These are phyloP conservation scores for Aleiodes testaceus DNA, from an alignment of 2,888 invertebrate species.

Conservation along the genomic window DNA sequence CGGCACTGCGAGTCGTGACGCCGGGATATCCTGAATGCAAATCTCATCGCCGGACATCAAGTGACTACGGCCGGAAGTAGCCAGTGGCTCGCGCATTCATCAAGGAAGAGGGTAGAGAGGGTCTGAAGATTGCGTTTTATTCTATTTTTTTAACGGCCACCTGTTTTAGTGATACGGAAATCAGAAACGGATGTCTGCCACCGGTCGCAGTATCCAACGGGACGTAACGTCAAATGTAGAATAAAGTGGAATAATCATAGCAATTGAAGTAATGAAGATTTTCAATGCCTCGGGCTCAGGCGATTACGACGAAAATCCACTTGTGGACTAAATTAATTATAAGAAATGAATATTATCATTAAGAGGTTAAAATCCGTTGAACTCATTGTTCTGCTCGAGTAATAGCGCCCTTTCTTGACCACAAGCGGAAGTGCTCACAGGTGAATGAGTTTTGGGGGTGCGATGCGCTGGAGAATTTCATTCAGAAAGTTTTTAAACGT, in stretches of 20 bases:
- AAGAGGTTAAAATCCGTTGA: conserved; percentile 44
- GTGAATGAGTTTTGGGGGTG: conserved; percentile 59
- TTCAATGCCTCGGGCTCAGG: neutral
- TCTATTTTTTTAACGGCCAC: conserved; percentile 52
- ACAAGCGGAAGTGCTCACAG: conserved; percentile 59
- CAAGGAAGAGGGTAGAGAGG: conserved; percentile 27
- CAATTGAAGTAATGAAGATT: neutral
- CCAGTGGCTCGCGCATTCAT: conserved; percentile 42
- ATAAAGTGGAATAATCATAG: conserved; percentile 13
- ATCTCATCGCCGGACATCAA: conserved; percentile 40
- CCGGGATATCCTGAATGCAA: conserved; percentile 54
- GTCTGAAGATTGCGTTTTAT: conserved; percentile 13
- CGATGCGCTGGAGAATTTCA: conserved; percentile 56
- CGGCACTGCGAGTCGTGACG: conserved; percentile 2
- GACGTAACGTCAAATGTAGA: conserved; percentile 51
- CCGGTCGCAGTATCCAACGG: conserved; percentile 62
- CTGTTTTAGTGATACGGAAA: conserved; percentile 64
- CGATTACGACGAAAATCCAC: neutral
- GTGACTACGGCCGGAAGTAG: conserved; percentile 60
- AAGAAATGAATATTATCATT: neutral
- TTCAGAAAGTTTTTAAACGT: conserved; percentile 31
- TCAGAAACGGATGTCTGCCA: conserved; percentile 71
- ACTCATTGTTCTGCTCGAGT: neutral
- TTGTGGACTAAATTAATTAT: neutral
- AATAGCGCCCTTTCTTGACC: conserved; percentile 1